These are phyloP conservation scores for Danaus chrysippus DNA, from an alignment of 2,888 invertebrate species.

Conservation along the genomic window DNA sequence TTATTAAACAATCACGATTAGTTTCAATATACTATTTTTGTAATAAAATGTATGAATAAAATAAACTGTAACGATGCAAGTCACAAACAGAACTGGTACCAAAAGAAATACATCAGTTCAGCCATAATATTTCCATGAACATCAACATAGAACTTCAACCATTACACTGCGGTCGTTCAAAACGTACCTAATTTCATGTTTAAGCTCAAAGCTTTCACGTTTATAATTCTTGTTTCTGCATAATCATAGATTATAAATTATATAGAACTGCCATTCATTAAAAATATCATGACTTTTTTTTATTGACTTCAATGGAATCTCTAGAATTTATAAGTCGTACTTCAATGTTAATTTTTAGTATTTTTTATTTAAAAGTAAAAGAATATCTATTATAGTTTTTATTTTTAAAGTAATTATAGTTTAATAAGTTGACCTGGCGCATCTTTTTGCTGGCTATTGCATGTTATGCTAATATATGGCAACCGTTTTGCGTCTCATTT, in stretches of 20 bases:
- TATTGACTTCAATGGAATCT: neutral
- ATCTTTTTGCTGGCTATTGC: neutral
- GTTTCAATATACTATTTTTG: neutral
- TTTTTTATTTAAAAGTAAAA: no score
- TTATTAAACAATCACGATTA: no score
- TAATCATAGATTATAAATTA: neutral
- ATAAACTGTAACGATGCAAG: slow-evolving; percentile 18
- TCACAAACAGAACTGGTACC: slow-evolving; percentile 17
- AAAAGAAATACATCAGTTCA: slow-evolving; percentile 19
- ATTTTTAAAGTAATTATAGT: neutral
- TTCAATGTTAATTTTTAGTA: neutral
- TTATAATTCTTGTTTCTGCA: neutral
- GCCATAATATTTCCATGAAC: slow-evolving; percentile 18
- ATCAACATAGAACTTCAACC: neutral
- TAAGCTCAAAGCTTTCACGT: neutral
- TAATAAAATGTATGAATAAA: slow-evolving; percentile 21
- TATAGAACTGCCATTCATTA: neutral
- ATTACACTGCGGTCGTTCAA: neutral
- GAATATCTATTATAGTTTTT: no score
- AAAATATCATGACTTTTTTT: no score
- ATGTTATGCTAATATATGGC: slow-evolving; percentile 1
- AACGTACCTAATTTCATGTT: slow-evolving; percentile 2
- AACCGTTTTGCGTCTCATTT: slow-evolving; percentile 15
- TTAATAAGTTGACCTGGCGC: neutral
- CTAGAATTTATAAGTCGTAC: neutral